phyloP scores from a whole-genome alignment of 2,113 vertebrate genomes.

The Seriola rivoliana region DNA sequence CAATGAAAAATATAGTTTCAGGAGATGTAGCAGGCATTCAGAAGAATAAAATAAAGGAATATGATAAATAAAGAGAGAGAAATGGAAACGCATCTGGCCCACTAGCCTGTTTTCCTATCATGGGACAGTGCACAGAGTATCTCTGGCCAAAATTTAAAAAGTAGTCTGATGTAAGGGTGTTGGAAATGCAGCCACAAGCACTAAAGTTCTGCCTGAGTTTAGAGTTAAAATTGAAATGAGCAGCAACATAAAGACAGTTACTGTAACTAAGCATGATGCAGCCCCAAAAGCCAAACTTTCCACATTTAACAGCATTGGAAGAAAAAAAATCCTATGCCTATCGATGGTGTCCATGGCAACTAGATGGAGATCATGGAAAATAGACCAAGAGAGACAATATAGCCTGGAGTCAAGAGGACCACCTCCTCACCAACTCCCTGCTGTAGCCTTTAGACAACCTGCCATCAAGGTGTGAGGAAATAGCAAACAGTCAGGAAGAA shows the following conservation, averaged over 20 bases:
- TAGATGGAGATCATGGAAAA: slow-evolving; percentile 58
- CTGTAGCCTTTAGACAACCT: slow-evolving; percentile 69
- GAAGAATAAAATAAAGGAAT: slow-evolving; percentile 51
- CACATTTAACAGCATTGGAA: slow-evolving; percentile 46
- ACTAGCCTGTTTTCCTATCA: slow-evolving; percentile 65
- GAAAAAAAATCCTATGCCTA: slow-evolving; percentile 22
- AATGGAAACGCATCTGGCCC: slow-evolving; percentile 67
- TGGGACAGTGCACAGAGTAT: slow-evolving; percentile 49
- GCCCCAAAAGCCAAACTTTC: slow-evolving; percentile 63
- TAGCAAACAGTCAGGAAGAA: slow-evolving; percentile 61
- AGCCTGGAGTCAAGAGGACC: slow-evolving; percentile 73
- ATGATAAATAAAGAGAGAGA: slow-evolving; percentile 56
- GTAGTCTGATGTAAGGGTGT: slow-evolving; percentile 50
- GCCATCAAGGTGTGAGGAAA: slow-evolving; percentile 72
- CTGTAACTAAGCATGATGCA: slow-evolving; percentile 43
- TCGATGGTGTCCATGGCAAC: slow-evolving; percentile 74
- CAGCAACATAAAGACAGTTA: slow-evolving; percentile 55
- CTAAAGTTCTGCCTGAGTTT: slow-evolving; percentile 49
- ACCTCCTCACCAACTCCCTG: slow-evolving; percentile 66
- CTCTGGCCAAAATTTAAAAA: slow-evolving; percentile 53
- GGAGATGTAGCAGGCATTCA: slow-evolving; percentile 53
- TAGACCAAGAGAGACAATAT: slow-evolving; percentile 49
- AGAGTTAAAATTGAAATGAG: slow-evolving; percentile 42
- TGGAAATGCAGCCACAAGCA: slow-evolving; percentile 70
- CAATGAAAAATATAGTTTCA: slow-evolving; percentile 61